A percentile compares a stretch with the other conserved stretches of the same genome.
phyloP scores from a whole-genome alignment of 1,140 invertebrate species.

The Ceratoteleas bidentatus region DNA sequence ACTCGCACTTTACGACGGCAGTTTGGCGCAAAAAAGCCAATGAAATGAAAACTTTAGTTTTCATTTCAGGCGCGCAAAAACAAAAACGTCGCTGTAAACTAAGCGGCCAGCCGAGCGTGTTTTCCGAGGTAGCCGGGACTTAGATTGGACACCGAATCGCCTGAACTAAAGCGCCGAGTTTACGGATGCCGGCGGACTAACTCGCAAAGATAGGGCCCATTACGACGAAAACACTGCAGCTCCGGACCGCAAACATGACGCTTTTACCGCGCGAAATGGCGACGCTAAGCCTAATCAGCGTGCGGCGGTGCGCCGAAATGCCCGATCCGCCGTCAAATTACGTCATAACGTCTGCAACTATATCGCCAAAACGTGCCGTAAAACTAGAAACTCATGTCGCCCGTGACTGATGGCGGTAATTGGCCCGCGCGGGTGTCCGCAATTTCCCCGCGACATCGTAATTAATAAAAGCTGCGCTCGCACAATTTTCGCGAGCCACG shows the following conservation, averaged over 20 bases:
- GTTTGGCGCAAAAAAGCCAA: too few species aligned
- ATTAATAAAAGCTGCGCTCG: not conserved
- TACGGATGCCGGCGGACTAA: too few species aligned
- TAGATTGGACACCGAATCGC: too few species aligned
- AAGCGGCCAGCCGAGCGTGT: too few species aligned
- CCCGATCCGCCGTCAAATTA: conserved; percentile 30
- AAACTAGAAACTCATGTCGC: conserved; percentile 41
- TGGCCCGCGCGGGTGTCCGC: not conserved
- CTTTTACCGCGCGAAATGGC: conserved; percentile 36
- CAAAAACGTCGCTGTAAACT: too few species aligned
- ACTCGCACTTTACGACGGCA: too few species aligned
- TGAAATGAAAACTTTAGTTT: too few species aligned
- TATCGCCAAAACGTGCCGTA: conserved; percentile 30
- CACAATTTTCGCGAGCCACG: conserved; percentile 1
- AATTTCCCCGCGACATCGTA: conserved; percentile 1
- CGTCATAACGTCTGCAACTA: conserved; percentile 24
- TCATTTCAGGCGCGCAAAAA: too few species aligned
- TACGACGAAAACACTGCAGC: conserved; percentile 24
- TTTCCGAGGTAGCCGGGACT: too few species aligned
- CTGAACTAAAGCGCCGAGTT: too few species aligned
- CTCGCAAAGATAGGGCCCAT: too few species aligned
- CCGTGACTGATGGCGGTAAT: conserved; percentile 20
- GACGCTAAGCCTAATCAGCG: conserved; percentile 44
- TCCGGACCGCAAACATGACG: conserved; percentile 24
- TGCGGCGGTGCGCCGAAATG: conserved; percentile 12